Evolutionary conservation across 2,113 vertebrate genomes (phyloP).

Genomic region (Grammomys dolichurus): DNA sequence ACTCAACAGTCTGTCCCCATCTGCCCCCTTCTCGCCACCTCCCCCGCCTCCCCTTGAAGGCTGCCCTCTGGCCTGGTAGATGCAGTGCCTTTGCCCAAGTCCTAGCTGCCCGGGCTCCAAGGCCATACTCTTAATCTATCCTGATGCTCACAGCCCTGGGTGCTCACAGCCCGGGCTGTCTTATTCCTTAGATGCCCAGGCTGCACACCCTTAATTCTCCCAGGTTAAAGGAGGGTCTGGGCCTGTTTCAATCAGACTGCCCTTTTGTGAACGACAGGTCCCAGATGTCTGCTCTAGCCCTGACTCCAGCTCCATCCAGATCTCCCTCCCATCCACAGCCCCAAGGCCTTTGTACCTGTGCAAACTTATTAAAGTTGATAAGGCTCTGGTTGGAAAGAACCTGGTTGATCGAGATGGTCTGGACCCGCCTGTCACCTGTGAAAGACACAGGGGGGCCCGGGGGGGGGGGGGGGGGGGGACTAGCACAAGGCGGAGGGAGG

Average conservation of each 20-base stretch:
- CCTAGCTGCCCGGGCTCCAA: rapidly evolving
- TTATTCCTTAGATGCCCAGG: background rate
- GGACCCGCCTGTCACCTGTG: slow-evolving; percentile 38
- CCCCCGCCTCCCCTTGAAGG: rapidly evolving
- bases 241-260: background rate
- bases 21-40: background rate
- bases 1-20: rapidly evolving
- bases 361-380: slow-evolving; percentile 83
- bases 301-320: rapidly evolving
- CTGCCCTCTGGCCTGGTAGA: background rate
- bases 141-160: rapidly evolving
- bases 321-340: background rate
- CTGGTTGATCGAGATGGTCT: slow-evolving; percentile 79
- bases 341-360: slow-evolving; percentile 80
- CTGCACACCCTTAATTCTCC: background rate
- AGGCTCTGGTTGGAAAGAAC: slow-evolving; percentile 76
- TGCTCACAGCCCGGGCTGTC: background rate
- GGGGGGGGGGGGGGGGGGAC: too few relatives aligned
- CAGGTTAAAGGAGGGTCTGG: background rate
- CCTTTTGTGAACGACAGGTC: background rate
- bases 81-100: background rate
- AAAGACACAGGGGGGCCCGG: background rate
- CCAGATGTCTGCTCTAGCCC: background rate
- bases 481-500: background rate
- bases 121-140: background rate